These are phyloP conservation scores for Rhynchotus rufescens DNA, from an alignment of 2,797 vertebrate genomes.

Conservation along the genomic window DNA sequence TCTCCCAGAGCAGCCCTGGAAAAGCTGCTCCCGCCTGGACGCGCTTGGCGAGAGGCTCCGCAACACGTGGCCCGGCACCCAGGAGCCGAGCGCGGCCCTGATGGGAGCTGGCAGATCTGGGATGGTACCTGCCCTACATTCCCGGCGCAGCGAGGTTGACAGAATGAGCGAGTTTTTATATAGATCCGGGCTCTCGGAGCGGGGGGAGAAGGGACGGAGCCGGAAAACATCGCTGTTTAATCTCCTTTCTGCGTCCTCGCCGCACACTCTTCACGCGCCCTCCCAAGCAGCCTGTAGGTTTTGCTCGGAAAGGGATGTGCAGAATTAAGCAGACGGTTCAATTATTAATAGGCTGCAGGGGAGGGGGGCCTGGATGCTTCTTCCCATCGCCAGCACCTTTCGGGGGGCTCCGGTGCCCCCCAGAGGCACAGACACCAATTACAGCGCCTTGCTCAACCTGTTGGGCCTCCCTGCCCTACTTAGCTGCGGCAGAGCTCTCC, in stretches of 20 bases:
- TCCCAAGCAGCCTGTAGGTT: not conserved
- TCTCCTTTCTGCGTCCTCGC: not conserved
- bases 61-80: not conserved
- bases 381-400: not conserved
- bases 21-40: not conserved
- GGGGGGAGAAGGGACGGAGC: not conserved
- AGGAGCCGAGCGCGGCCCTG: accelerated
- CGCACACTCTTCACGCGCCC: not conserved
- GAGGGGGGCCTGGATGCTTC: not conserved
- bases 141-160: not conserved
- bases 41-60: accelerated
- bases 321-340: slow-evolving; percentile 17
- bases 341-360: slow-evolving; percentile 3
- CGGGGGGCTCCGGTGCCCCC: slow-evolving; percentile 53
- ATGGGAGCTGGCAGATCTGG: slow-evolving; percentile 57
- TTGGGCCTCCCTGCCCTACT: not conserved
- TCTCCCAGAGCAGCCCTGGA: accelerated
- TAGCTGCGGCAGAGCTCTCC: accelerated
- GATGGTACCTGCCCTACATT: slow-evolving; percentile 64
- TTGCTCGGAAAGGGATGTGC: slow-evolving; percentile 1
- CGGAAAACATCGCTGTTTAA: not conserved
- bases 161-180: slow-evolving; percentile 50
- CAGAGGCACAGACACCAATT: slow-evolving; percentile 47
- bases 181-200: not conserved
- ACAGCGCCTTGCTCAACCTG: not conserved